A percentile compares a stretch with the other conserved stretches of the same genome.
Conservation (phyloP, 2,888 invertebrate species). For the Mayetiola destructor region DNA sequence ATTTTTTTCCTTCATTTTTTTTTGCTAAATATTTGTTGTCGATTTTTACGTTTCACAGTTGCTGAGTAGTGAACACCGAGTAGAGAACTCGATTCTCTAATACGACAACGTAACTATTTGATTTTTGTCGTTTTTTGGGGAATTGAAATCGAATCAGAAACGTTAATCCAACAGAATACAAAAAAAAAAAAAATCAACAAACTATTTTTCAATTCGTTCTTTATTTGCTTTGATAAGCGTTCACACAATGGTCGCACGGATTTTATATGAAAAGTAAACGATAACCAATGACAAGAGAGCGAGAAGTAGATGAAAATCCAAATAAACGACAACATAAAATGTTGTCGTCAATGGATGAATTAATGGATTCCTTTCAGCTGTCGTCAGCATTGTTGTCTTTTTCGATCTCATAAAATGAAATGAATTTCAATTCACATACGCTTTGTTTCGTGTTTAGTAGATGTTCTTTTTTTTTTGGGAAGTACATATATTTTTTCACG, state of each 20-base stretch:
- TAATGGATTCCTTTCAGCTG: slow-evolving; percentile 6
- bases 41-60: no score
- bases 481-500: no score
- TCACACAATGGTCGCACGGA: neutral
- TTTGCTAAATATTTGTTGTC: no score
- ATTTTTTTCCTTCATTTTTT: no score
- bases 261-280: neutral
- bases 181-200: no score
- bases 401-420: slow-evolving; percentile 10
- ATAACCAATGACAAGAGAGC: neutral
- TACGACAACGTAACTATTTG: slow-evolving; percentile 5
- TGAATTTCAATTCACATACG: slow-evolving; percentile 9
- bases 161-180: neutral
- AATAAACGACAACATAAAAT: neutral
- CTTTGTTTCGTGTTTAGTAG: no score
- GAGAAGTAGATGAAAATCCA: neutral
- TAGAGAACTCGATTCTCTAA: slow-evolving; percentile 9
- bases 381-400: slow-evolving; percentile 2
- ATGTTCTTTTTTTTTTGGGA: no score
- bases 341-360: neutral
- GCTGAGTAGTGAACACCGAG: no score
- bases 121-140: neutral
- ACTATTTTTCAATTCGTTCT: neutral
- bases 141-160: no score
- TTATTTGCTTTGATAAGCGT: neutral